These are phyloP conservation scores for Percopsis omiscomaycus DNA, from an alignment of 2,797 vertebrate species.

Conservation along the genomic window DNA sequence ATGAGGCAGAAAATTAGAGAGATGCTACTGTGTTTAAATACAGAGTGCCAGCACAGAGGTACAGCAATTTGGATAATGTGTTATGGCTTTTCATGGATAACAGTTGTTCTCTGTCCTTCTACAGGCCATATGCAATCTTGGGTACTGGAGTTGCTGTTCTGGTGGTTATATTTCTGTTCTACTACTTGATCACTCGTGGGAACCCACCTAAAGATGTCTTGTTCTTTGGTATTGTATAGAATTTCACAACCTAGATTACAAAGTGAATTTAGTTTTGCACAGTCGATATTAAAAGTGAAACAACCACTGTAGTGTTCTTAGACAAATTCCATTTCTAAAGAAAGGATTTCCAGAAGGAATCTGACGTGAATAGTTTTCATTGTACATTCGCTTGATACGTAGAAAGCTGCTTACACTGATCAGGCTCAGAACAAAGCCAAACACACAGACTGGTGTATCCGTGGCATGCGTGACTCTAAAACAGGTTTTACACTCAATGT, in stretches of 20 bases:
- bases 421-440: slow-evolving; percentile 56
- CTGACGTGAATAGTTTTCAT: slow-evolving; percentile 50
- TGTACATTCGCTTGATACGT: slow-evolving; percentile 56
- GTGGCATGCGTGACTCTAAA: slow-evolving; percentile 40
- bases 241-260: slow-evolving; percentile 40
- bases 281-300: slow-evolving; percentile 27
- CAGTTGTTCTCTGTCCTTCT: slow-evolving; percentile 19
- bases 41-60: slow-evolving; percentile 10
- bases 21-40: slow-evolving; percentile 38
- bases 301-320: slow-evolving; percentile 25
- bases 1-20: slow-evolving; percentile 55
- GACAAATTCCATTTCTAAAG: slow-evolving; percentile 10
- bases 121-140: slow-evolving; percentile 70
- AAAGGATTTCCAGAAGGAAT: slow-evolving; percentile 44
- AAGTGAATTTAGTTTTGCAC: slow-evolving; percentile 9
- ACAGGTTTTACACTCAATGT: slow-evolving; percentile 9
- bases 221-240: slow-evolving; percentile 79
- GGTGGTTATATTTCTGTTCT: slow-evolving; percentile 68
- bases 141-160: slow-evolving; percentile 68
- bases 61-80: slow-evolving; percentile 10
- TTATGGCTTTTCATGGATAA: slow-evolving; percentile 32
- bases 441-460: slow-evolving; percentile 44
- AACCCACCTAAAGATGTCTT: slow-evolving; percentile 79
- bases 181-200: slow-evolving; percentile 69
- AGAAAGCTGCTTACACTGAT: slow-evolving; percentile 69